These are phyloP conservation scores for Lagenorhynchus albirostris DNA, from an alignment of 2,113 vertebrate genomes.

Conservation along the genomic window DNA sequence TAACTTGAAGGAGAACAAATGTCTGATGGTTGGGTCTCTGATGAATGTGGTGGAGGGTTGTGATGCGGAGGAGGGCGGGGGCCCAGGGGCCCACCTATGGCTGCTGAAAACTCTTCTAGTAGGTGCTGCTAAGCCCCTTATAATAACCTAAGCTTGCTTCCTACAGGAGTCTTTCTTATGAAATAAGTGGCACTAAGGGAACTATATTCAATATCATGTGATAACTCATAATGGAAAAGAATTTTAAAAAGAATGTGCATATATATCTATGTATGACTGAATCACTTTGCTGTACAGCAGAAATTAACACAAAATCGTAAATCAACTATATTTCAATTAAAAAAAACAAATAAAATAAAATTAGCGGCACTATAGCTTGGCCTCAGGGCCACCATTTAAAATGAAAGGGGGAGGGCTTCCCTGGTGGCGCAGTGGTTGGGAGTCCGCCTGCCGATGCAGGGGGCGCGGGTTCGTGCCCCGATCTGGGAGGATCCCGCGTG, in stretches of 20 bases:
- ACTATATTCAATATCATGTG: not conserved
- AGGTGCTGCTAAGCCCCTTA: too few relatives aligned
- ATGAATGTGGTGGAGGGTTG: fast-evolving
- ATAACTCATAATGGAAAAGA: not conserved
- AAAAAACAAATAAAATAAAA: not conserved
- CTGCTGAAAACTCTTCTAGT: not conserved
- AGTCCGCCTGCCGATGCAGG: too few relatives aligned
- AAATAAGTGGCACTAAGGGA: not conserved
- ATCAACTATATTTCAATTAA: not conserved
- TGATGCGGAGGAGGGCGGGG: not conserved
- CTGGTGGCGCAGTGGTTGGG: too few relatives aligned
- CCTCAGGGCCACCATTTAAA: not conserved
- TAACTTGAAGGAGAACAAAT: not conserved
- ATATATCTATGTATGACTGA: not conserved
- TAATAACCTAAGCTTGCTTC: not conserved
- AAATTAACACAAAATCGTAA: not conserved
- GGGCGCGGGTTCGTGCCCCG: too few relatives aligned
- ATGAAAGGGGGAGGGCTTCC: not conserved
- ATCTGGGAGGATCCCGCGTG: too few relatives aligned
- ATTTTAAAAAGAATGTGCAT: not conserved
- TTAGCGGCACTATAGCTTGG: not conserved
- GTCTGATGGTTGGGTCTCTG: too few relatives aligned
- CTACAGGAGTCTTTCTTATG: not conserved
- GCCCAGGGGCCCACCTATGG: fast-evolving
- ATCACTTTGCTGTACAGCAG: not conserved